Evolutionary conservation across 2,113 vertebrate species (phyloP), one percentile per base, ranked within the genome.

Genomic region (Ceyx margarethae): DNA sequence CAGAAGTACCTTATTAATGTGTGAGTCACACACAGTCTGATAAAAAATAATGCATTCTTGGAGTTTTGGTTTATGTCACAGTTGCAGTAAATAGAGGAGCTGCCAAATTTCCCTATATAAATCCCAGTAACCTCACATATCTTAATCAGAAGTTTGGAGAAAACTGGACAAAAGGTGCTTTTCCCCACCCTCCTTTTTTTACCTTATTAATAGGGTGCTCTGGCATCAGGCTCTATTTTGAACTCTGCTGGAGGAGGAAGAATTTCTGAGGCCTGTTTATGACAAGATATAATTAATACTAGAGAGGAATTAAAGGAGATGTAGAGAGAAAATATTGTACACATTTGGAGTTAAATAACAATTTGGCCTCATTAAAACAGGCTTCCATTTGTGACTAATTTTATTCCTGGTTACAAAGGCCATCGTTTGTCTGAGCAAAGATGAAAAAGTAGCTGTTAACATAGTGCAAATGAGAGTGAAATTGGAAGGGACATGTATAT

Each of bases 371-470:
- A 96, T 96, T 96, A 96, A 94, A 90, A 95, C 80, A 89, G 89
- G 91, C 85, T 95, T 88, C 79, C 56, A 90, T 81, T 94, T 94
- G 64, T 1, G 0, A 90, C 90, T 93, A 91, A 89, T 96, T 96
- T 92, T 95, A 90, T 90, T 95, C 89, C 86, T 72, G 50, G 80
- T 94, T 95, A 90, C 85, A 96, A 95, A 95, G 85, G 93, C 82
- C 85, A 92, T 62, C 56, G 0, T 95, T 91, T 90, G 73, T 92
- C 92, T 93, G 75, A 95, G 90, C 64, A 95, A 96, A 96, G 93
- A 96, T 94, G 91, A 96, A 96, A 96, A 95, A 87, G 78, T 94
- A 94, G 90, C 90, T 93, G 88, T 95, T 95, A 95, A 95, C 93
- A 88, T 7, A 93, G 94, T 80, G 85, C 93, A 96, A 96, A 96